phyloP scores from a whole-genome alignment of 2,113 vertebrate genomes.

The Clarias macrocephalus region DNA sequence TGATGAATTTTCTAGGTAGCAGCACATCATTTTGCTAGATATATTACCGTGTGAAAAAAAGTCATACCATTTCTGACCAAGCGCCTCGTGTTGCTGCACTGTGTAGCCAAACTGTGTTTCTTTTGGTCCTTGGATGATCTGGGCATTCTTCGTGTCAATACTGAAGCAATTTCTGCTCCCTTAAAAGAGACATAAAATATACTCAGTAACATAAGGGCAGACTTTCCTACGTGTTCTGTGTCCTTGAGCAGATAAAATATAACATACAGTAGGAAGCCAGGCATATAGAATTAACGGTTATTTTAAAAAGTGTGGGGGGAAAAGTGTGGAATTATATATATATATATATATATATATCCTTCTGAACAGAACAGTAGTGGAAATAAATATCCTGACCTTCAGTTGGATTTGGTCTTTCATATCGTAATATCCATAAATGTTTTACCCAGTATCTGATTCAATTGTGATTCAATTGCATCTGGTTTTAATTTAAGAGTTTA shows the following conservation, averaged over 20 bases:
- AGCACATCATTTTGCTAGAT: background rate
- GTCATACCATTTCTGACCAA: slow-evolving; percentile 85
- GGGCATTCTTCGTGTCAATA: slow-evolving; percentile 81
- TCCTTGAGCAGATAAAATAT: background rate
- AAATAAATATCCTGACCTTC: background rate
- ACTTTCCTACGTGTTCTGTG: background rate
- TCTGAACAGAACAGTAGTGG: background rate
- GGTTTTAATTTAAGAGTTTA: slow-evolving; percentile 48
- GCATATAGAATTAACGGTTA: background rate
- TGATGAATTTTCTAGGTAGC: background rate
- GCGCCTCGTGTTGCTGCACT: slow-evolving; percentile 86
- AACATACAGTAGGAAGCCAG: background rate
- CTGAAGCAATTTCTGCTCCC: slow-evolving; percentile 81
- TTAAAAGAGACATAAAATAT: slow-evolving; percentile 55
- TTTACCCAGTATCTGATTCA: slow-evolving; percentile 3
- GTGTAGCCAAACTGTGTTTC: slow-evolving; percentile 90
- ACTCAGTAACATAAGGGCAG: background rate
- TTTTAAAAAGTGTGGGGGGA: background rate
- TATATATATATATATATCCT: too few species aligned
- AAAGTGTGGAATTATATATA: background rate
- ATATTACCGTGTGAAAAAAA: background rate
- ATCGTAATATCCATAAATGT: background rate
- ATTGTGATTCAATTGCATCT: slow-evolving; percentile 1
- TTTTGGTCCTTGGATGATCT: slow-evolving; percentile 78
- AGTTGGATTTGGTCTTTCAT: background rate